Conservation (phyloP, 2,888 invertebrate species). For the Aspidiotus rigidus region DNA sequence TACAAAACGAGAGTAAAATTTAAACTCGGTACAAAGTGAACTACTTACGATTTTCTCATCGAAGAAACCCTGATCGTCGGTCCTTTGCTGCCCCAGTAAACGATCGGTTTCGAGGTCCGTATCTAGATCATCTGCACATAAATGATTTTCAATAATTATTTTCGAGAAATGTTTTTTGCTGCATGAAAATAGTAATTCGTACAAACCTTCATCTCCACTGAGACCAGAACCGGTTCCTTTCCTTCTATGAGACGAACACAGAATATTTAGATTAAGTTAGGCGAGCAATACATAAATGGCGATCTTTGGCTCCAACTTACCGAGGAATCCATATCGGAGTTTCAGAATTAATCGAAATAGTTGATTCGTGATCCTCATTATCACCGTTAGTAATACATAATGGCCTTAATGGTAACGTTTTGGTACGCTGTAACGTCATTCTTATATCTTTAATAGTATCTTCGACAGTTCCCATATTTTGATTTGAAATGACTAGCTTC, state of each 20-base stretch:
- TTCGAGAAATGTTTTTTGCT: not conserved
- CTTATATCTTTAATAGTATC: slow-evolving; percentile 76
- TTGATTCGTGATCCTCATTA: slow-evolving; percentile 46
- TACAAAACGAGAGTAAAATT: not conserved
- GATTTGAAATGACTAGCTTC: slow-evolving; percentile 30
- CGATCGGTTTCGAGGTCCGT: slow-evolving; percentile 97
- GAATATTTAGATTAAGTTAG: not conserved
- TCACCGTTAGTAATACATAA: slow-evolving; percentile 39
- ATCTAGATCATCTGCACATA: slow-evolving; percentile 62
- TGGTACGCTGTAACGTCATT: slow-evolving; percentile 64
- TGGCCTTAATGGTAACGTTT: slow-evolving; percentile 52
- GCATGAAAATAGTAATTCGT: not conserved
- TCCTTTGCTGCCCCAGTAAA: slow-evolving; percentile 83
- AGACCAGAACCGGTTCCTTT: slow-evolving; percentile 39
- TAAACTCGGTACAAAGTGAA: not conserved
- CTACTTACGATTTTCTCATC: slow-evolving; percentile 64
- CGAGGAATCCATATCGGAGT: slow-evolving; percentile 61
- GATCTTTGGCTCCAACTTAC: slow-evolving; percentile 41
- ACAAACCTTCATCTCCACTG: slow-evolving; percentile 40
- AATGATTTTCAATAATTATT: too few species aligned
- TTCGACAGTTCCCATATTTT: slow-evolving; percentile 43
- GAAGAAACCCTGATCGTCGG: slow-evolving; percentile 87
- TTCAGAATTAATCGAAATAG: slow-evolving; percentile 44
- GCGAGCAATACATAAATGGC: not conserved
- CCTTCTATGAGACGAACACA: slow-evolving; percentile 45